phyloP scores from a whole-genome alignment of 2,113 vertebrate genomes.

The Tricholaema leucomelas region DNA sequence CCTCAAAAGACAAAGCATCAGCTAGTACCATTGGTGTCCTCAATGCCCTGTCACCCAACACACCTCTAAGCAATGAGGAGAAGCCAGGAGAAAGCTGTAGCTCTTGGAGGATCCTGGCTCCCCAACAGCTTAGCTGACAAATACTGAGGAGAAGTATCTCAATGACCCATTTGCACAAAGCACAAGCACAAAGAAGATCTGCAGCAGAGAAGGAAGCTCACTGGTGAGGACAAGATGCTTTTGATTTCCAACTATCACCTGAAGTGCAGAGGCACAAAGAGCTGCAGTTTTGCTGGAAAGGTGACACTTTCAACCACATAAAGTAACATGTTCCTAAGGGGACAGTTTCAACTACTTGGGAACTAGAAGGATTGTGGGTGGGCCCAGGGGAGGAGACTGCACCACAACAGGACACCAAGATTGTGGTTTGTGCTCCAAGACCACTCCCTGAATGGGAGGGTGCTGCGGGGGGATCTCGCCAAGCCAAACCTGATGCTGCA shows the following conservation, averaged over 20 bases:
- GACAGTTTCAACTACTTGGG: background rate
- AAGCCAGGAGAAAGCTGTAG: background rate
- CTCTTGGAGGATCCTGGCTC: background rate
- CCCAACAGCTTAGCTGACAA: background rate
- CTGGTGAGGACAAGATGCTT: background rate
- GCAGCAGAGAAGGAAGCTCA: background rate
- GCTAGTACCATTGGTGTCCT: background rate
- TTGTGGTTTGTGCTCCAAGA: background rate
- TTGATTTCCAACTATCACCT: background rate
- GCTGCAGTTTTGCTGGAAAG: background rate
- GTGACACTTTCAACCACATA: background rate
- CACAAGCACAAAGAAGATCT: conserved; percentile 13
- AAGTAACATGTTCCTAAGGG: background rate
- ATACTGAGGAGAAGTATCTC: background rate
- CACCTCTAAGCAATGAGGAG: background rate
- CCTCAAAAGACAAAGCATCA: background rate
- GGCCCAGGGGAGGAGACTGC: background rate
- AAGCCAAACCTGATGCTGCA: background rate
- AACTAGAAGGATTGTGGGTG: background rate
- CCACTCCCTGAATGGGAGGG: fast-evolving
- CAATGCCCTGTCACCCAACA: background rate
- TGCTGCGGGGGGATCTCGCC: background rate
- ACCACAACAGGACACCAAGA: background rate
- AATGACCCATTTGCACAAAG: background rate
- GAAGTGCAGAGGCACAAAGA: background rate